Conservation (phyloP, 2,888 invertebrate species). For the Lasioglossum leucozonium region DNA sequence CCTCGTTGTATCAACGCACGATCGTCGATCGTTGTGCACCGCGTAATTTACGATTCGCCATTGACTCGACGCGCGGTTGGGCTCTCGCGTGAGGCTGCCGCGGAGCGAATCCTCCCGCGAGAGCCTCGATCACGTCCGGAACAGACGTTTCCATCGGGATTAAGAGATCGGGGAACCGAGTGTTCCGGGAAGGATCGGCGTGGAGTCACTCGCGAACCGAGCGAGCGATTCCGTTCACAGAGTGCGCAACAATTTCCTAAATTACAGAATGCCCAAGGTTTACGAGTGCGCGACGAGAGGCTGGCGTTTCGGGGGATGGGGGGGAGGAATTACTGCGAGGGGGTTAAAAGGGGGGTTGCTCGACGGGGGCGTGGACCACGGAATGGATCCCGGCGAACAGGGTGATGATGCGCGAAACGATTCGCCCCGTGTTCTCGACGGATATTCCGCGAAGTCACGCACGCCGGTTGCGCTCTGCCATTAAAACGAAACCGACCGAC, state of each 20-base stretch:
- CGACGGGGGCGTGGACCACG: conserved; percentile 35
- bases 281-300: conserved; percentile 71
- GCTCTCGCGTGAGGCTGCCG: not conserved
- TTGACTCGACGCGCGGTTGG: conserved; percentile 37
- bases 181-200: conserved; percentile 30
- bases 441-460: conserved; percentile 60
- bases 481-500: conserved; percentile 60
- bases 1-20: conserved; percentile 33
- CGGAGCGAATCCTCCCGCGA: not conserved
- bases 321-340: conserved; percentile 27
- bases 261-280: conserved; percentile 79
- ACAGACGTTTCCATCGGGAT: not conserved
- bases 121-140: not conserved
- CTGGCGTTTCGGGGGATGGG: conserved; percentile 39
- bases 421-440: conserved; percentile 39
- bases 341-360: not conserved
- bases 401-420: conserved; percentile 52
- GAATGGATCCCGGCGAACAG: conserved; percentile 46
- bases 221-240: conserved; percentile 61
- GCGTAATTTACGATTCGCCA: conserved; percentile 46
- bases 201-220: conserved; percentile 62
- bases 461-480: conserved; percentile 32
- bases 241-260: conserved; percentile 77
- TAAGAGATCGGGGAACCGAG: not conserved
- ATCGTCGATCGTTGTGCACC: conserved; percentile 36